Conservation (phyloP, 2,113 vertebrate genomes). For the Cathartes aura region DNA sequence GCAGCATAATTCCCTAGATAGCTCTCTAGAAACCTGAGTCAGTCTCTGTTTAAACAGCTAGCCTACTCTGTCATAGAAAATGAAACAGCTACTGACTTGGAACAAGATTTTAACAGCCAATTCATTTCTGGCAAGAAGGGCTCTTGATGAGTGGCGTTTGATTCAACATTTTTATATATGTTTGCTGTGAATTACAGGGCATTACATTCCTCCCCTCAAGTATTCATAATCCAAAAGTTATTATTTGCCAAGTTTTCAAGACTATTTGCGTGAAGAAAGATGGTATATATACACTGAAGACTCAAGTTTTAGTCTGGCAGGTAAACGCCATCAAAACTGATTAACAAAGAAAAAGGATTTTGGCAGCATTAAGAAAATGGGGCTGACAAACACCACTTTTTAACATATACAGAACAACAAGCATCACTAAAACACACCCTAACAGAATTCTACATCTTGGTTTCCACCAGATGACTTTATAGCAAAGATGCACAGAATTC, state of each 20-base stretch:
- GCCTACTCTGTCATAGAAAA: background rate
- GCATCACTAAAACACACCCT: background rate
- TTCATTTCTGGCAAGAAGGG: background rate
- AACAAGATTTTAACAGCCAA: background rate
- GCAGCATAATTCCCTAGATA: background rate
- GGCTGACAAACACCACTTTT: background rate
- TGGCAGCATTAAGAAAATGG: background rate
- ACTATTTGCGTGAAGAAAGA: background rate
- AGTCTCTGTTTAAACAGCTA: background rate
- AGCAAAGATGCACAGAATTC: background rate
- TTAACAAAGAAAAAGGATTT: background rate
- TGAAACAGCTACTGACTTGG: background rate
- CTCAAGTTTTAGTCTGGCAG: background rate
- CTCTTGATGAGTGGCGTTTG: background rate
- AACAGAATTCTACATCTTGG: background rate
- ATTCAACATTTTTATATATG: background rate
- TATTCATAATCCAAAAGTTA: background rate
- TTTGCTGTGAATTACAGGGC: background rate
- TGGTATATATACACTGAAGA: background rate
- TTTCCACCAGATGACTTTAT: background rate
- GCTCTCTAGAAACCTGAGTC: background rate
- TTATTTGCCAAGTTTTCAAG: background rate
- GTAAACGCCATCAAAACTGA: background rate
- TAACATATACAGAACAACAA: background rate
- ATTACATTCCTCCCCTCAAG: background rate